Conservation (phyloP, 2,888 invertebrate species). For the Argynnis bischoffii region DNA sequence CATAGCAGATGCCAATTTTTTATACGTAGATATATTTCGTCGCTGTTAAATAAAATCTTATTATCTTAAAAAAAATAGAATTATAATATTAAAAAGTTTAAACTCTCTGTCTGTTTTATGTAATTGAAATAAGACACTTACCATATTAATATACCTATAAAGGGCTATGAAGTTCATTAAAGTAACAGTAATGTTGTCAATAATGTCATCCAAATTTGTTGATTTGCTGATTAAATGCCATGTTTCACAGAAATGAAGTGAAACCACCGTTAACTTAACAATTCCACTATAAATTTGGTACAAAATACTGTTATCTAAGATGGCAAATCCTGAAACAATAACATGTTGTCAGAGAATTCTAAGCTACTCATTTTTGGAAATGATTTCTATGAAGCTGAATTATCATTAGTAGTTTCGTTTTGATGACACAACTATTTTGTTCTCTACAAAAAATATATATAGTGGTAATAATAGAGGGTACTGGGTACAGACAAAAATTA, state of each 20-base stretch:
- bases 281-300: slow-evolving; percentile 56
- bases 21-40: slow-evolving; percentile 53
- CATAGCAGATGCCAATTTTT: slow-evolving; percentile 57
- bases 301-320: slow-evolving; percentile 46
- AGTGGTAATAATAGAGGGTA: too few species aligned
- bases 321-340: slow-evolving; percentile 38
- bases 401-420: too few species aligned
- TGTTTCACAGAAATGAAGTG: slow-evolving; percentile 55
- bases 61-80: not conserved
- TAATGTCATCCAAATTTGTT: slow-evolving; percentile 52
- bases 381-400: too few species aligned
- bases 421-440: too few species aligned
- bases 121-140: slow-evolving; percentile 41
- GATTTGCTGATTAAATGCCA: slow-evolving; percentile 54
- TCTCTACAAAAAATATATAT: too few species aligned
- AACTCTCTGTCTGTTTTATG: too few species aligned
- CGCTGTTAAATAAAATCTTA: slow-evolving; percentile 46
- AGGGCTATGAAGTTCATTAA: slow-evolving; percentile 59
- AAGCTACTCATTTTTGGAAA: too few species aligned
- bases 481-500: too few species aligned
- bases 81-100: too few species aligned
- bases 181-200: slow-evolving; percentile 53
- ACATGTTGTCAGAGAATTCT: not conserved
- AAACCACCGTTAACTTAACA: slow-evolving; percentile 50
- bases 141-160: slow-evolving; percentile 64